Evolutionary conservation across 1,140 invertebrate genomes (phyloP).

Genomic region (Cherax quadricarinatus): DNA sequence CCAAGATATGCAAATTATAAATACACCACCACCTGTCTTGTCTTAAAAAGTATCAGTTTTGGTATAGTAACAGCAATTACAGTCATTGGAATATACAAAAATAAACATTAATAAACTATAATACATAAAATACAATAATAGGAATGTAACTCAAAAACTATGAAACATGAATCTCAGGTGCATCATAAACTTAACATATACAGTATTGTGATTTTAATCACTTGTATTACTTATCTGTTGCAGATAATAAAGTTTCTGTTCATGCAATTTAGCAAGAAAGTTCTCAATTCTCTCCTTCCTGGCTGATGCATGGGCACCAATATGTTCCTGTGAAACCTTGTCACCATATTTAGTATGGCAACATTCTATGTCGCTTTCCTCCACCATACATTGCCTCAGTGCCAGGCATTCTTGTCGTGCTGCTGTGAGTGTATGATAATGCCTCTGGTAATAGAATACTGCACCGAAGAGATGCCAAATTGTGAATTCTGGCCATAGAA

Average conservation of each 20-base stretch:
- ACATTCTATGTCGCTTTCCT: slow-evolving; percentile 55
- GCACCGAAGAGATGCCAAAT: slow-evolving; percentile 92
- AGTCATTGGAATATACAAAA: no score
- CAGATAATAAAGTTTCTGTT: slow-evolving; percentile 19
- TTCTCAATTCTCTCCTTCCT: slow-evolving; percentile 25
- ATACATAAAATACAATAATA: no score
- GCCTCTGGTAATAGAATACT: slow-evolving; percentile 89
- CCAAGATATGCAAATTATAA: no score
- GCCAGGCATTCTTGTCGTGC: slow-evolving; percentile 43
- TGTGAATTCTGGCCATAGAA: slow-evolving; percentile 94
- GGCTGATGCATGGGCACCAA: slow-evolving; percentile 26
- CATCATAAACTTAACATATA: no score
- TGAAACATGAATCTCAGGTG: no score
- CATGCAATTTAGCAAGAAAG: slow-evolving; percentile 17
- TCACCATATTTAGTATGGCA: slow-evolving; percentile 41
- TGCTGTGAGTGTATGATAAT: slow-evolving; percentile 67
- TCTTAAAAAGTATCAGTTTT: no score
- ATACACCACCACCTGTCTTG: no score
- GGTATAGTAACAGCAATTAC: no score
- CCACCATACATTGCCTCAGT: slow-evolving; percentile 31
- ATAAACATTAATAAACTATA: no score
- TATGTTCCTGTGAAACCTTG: slow-evolving; percentile 53
- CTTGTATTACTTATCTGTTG: background rate
- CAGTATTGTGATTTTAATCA: background rate
- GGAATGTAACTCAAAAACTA: no score